Conservation (phyloP, 2,113 vertebrate genomes). For the Sarotherodon lohbergeri region DNA sequence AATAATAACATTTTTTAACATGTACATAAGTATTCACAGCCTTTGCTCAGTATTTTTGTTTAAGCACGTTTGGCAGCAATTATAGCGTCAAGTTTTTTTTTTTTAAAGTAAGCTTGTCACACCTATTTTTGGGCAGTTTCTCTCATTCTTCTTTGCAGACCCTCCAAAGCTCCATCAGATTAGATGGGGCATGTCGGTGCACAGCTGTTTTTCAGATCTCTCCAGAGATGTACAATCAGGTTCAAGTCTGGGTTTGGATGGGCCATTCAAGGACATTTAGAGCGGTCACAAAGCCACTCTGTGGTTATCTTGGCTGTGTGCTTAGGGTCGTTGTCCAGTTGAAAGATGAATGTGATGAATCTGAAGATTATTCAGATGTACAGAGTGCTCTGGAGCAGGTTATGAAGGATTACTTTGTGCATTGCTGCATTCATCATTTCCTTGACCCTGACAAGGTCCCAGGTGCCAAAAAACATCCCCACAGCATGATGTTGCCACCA, state of each 20-base stretch:
- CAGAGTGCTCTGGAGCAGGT: background rate
- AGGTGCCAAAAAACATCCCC: background rate
- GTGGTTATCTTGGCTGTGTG: background rate
- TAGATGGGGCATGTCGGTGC: background rate
- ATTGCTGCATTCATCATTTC: background rate
- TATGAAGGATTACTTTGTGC: background rate
- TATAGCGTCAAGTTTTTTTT: background rate
- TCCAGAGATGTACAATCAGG: background rate
- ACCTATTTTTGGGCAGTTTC: background rate
- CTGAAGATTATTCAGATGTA: background rate
- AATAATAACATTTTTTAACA: background rate
- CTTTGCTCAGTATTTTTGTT: background rate
- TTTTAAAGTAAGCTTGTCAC: background rate
- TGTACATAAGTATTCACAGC: background rate
- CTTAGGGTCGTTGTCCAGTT: background rate
- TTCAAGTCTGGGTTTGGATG: background rate
- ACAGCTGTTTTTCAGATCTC: background rate
- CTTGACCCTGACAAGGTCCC: background rate
- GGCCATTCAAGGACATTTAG: background rate
- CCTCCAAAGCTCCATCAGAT: background rate
- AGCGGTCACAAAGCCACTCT: background rate
- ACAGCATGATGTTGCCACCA: background rate
- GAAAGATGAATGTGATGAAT: background rate
- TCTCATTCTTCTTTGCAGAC: background rate
- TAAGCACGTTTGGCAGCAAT: background rate